phyloP scores from a whole-genome alignment of 2,797 vertebrate species.

The Alcedo quadribrachys region DNA sequence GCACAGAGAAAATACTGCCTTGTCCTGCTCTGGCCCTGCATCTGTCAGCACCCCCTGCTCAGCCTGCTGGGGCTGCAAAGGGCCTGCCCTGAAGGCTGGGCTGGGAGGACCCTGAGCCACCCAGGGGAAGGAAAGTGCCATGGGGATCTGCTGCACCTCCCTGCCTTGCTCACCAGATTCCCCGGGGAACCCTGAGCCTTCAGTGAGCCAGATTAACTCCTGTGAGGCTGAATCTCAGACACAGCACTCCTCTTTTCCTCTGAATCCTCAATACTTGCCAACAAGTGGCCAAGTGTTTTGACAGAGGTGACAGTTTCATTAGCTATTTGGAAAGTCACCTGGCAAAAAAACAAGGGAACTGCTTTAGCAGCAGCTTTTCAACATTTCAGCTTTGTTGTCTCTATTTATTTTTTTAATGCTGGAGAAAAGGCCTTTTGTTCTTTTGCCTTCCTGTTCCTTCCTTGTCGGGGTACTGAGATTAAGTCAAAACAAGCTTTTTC shows the following conservation, averaged over 20 bases:
- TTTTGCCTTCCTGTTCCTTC: neutral
- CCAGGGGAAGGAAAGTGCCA: too few species aligned
- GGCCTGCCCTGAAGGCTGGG: neutral
- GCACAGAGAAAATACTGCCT: neutral
- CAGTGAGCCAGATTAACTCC: neutral
- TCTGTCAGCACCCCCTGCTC: neutral
- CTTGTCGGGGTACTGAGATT: slow-evolving; percentile 5
- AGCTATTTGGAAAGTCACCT: neutral
- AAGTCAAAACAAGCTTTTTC: slow-evolving; percentile 38
- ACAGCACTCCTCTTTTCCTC: neutral
- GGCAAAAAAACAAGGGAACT: neutral
- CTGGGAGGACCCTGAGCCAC: neutral
- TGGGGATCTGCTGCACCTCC: neutral
- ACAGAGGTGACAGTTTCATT: neutral
- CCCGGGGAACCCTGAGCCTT: neutral
- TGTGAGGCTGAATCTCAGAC: neutral
- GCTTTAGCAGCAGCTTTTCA: neutral
- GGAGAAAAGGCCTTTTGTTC: neutral
- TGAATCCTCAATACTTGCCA: neutral
- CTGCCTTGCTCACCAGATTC: neutral
- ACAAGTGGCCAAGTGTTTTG: neutral
- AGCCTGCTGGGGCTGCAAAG: neutral
- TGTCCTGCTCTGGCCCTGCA: slow-evolving; percentile 19
- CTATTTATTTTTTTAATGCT: neutral
- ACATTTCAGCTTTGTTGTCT: neutral